Conservation (phyloP, 2,113 vertebrate genomes). For the Cariama cristata region DNA sequence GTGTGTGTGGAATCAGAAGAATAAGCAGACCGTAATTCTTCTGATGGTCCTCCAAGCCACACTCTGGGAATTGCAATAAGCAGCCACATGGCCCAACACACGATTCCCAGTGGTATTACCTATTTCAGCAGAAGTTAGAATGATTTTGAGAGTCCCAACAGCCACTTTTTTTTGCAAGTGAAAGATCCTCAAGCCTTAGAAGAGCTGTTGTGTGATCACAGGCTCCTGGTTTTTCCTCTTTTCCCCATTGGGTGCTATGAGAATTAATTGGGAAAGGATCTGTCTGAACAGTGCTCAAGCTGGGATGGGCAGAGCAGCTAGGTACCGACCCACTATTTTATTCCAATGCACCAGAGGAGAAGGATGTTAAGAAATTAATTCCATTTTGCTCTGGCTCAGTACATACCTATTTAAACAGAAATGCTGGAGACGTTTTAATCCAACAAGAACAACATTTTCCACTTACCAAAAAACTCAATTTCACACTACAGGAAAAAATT, state of each 20-base stretch:
- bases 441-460: not conserved
- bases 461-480: not conserved
- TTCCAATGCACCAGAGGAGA: not conserved
- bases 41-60: not conserved
- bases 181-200: not conserved
- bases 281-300: not conserved
- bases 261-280: not conserved
- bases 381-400: not conserved
- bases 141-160: not conserved
- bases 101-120: not conserved
- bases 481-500: not conserved
- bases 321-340: not conserved
- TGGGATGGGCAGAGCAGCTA: not conserved
- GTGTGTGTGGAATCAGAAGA: not conserved
- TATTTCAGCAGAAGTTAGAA: not conserved
- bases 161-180: not conserved
- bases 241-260: not conserved
- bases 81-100: rapidly evolving
- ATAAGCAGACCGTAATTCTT: not conserved
- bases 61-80: not conserved
- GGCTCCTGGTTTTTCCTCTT: not conserved
- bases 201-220: not conserved
- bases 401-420: not conserved
- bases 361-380: not conserved
- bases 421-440: not conserved